Evolutionary conservation across 2,888 invertebrate genomes (phyloP).

Genomic region (Antheraea assamensis): DNA sequence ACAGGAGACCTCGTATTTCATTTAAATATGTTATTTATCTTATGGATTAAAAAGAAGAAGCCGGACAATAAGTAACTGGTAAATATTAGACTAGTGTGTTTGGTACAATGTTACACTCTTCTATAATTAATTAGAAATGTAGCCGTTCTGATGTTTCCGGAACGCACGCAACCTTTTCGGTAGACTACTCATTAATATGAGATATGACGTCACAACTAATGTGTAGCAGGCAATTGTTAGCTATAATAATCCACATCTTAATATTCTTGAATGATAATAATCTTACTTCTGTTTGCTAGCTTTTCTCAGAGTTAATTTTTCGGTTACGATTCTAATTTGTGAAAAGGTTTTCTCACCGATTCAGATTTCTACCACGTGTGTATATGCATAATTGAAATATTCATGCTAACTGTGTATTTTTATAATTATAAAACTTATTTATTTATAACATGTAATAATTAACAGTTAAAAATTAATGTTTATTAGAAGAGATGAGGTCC

Average conservation of each 20-base stretch:
- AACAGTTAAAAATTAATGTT: not conserved
- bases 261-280: not conserved
- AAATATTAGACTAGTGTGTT: no score
- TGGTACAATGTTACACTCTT: conserved; percentile 28
- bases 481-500: not conserved
- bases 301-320: not conserved
- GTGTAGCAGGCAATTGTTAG: not conserved
- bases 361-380: not conserved
- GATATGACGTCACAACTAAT: conserved; percentile 6
- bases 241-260: not conserved
- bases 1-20: no score
- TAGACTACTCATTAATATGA: conserved; percentile 44
- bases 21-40: no score
- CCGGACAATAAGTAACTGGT: no score
- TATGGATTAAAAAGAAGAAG: no score
- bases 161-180: conserved; percentile 40
- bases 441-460: not conserved
- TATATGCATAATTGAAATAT: not conserved
- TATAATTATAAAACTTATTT: not conserved
- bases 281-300: not conserved
- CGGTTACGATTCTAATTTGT: not conserved
- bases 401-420: not conserved
- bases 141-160: conserved; percentile 33
- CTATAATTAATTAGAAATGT: conserved; percentile 41
- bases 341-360: not conserved